Percentiles rank a stretch among this genome's conserved stretches.
These are phyloP conservation scores for Periophthalmus modestus DNA, from an alignment of 2,113 vertebrate species.

Conservation along the genomic window DNA sequence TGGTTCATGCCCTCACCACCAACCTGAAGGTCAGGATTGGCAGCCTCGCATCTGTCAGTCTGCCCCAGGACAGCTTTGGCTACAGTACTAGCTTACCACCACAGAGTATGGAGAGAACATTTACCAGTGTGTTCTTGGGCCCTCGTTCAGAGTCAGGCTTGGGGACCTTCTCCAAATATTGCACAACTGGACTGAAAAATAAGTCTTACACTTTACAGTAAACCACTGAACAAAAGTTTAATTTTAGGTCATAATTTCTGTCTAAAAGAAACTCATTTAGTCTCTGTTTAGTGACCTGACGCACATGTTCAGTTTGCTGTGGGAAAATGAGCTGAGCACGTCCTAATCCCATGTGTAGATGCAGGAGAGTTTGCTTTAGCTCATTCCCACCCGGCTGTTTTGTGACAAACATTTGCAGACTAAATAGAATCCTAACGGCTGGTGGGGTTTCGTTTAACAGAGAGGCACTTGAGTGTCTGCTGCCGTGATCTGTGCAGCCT, in stretches of 20 bases:
- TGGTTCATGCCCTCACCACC: too few relatives aligned
- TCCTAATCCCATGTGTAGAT: slow-evolving; percentile 66
- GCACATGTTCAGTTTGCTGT: slow-evolving; percentile 41
- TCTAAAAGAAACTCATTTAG: slow-evolving; percentile 29
- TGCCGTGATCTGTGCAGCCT: slow-evolving; percentile 56
- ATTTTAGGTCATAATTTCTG: background rate
- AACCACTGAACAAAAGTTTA: slow-evolving; percentile 34
- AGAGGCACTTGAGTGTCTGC: slow-evolving; percentile 67
- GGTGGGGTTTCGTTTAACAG: slow-evolving; percentile 61
- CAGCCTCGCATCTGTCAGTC: too few relatives aligned
- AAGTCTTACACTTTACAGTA: slow-evolving; percentile 21
- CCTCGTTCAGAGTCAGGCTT: too few relatives aligned
- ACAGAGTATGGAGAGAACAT: too few relatives aligned
- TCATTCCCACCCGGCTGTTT: slow-evolving; percentile 70
- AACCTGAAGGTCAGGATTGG: too few relatives aligned
- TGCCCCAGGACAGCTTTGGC: too few relatives aligned
- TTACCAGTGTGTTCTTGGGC: too few relatives aligned
- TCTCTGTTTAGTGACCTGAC: slow-evolving; percentile 22
- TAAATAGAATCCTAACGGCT: slow-evolving; percentile 68
- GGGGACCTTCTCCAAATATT: too few relatives aligned
- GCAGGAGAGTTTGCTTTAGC: slow-evolving; percentile 59
- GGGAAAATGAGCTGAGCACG: slow-evolving; percentile 56
- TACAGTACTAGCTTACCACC: too few relatives aligned
- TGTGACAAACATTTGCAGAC: slow-evolving; percentile 62
- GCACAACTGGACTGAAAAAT: background rate